phyloP scores from a whole-genome alignment of 2,113 vertebrate species.

The Psammodynastes pulverulentus region DNA sequence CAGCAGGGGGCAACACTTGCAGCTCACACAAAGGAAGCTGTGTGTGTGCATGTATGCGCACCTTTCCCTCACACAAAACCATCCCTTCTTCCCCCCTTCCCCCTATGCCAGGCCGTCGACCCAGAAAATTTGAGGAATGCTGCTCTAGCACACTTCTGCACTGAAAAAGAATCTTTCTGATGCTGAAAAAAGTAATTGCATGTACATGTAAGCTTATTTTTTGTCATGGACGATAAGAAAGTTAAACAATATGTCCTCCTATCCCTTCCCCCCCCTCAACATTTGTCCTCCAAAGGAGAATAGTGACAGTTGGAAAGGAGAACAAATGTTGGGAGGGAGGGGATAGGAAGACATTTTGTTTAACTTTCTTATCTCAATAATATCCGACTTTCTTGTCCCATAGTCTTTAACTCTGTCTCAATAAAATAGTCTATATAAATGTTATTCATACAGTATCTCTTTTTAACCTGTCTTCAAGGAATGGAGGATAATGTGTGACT shows the following conservation, averaged over 20 bases:
- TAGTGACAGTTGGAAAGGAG: not conserved
- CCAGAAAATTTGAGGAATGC: no score
- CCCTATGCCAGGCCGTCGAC: no score
- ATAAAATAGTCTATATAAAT: not conserved
- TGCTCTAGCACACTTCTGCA: not conserved
- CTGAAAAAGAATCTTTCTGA: not conserved
- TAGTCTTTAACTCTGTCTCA: not conserved
- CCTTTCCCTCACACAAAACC: not conserved
- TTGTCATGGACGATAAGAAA: not conserved
- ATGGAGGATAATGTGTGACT: not conserved
- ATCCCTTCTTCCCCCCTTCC: not conserved
- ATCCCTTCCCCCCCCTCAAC: not conserved
- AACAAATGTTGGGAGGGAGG: not conserved
- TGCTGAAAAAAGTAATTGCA: not conserved
- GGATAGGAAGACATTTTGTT: not conserved
- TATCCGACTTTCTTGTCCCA: not conserved
- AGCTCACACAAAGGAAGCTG: not conserved
- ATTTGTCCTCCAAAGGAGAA: not conserved
- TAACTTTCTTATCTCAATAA: not conserved
- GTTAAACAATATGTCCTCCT: not conserved
- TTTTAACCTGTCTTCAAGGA: not conserved
- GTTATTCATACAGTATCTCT: not conserved
- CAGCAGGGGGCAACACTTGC: no score
- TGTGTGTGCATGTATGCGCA: accelerated
- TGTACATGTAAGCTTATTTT: not conserved